Base-by-base conservation (phyloP, 2,113 vertebrate species). In the Oostethus manadensis region DNA sequence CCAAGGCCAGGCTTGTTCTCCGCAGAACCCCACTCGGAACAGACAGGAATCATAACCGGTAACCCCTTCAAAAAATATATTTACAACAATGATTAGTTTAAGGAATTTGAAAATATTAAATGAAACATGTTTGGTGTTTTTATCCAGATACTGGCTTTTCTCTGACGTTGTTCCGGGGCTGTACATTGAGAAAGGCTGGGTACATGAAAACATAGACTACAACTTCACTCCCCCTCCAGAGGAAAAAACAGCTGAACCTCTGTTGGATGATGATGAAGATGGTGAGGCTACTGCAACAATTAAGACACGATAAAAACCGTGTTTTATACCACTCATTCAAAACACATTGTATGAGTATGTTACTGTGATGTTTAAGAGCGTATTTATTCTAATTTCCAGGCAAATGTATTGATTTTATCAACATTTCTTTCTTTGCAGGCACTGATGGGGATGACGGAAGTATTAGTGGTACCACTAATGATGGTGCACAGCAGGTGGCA, bases 131-230 rank as follows among this genome's bases (percentile, higher is more conserved):
- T 56, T 77, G 65, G 2, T 33, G 29, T 33, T 33, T 33, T 33
- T 33, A 33, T 80, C 18, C 83, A 99, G 97, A 66, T 98, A 97
- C 67, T 99, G 97, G 97, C 90, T 99, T 47, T 99, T 99, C 84
- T 98, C 95, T 0, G 95, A 99, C 49, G 93, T 94, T 53, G 92
- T 97, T 75, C 96, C 97, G 47, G 97, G 97, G 13, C 87, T 99
- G 63, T 98, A 94, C 81, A 89, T 99, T 16, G 97, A 99, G 78
- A 99, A 98, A 63, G 95, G 97, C 55, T 98, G 97, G 97, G 95
- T 97, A 1, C 91, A 96, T 7, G 93, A 98, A 56, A 88, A 92
- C 69, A 95, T 98, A 33, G 90, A 96, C 68, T 99, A 98, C 82
- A 92, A 67, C 59, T 97, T 94, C 78, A 89, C 66, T 8, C 92